Percentiles rank a stretch among this genome's conserved stretches.
phyloP scores from a whole-genome alignment of 2,797 vertebrate genomes.

The Prunella strophiata region DNA sequence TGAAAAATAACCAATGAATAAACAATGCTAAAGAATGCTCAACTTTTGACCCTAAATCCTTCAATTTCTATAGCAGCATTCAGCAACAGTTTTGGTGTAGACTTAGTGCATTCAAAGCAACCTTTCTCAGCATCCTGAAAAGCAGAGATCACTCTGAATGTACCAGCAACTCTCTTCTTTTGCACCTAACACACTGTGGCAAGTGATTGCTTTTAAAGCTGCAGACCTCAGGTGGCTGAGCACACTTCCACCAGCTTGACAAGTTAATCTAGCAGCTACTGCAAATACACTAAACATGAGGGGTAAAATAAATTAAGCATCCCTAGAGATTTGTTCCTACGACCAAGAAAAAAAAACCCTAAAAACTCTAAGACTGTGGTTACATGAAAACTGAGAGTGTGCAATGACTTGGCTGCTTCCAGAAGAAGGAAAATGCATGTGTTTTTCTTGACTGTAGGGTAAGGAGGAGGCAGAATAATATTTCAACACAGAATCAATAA shows the following conservation, averaged over 20 bases:
- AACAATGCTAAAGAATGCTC: slow-evolving; percentile 62
- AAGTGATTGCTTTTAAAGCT: slow-evolving; percentile 2
- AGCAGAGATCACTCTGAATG: not conserved
- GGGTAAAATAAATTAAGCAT: not conserved
- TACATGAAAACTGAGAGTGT: not conserved
- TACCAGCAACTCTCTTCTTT: not conserved
- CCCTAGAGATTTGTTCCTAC: not conserved
- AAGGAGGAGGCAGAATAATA: slow-evolving; percentile 20
- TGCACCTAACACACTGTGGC: not conserved
- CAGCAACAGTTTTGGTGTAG: slow-evolving; percentile 36
- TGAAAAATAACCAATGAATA: slow-evolving; percentile 58
- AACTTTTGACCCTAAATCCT: slow-evolving; percentile 54
- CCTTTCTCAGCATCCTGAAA: slow-evolving; percentile 52
- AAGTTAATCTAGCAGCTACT: slow-evolving; percentile 3
- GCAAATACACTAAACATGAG: not conserved
- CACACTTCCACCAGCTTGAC: slow-evolving; percentile 10
- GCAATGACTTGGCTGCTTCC: not conserved
- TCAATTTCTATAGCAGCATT: slow-evolving; percentile 29
- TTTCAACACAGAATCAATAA: slow-evolving; percentile 36
- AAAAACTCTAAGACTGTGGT: not conserved
- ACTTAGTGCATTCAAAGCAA: slow-evolving; percentile 34
- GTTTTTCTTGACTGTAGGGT: slow-evolving; percentile 1
- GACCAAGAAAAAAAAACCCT: not conserved
- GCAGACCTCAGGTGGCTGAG: slow-evolving; percentile 27
- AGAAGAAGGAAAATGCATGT: not conserved